Evolutionary conservation across 1,140 invertebrate species (phyloP), one percentile per base, ranked within the genome.

Genomic region (Drosophila jambulina): DNA sequence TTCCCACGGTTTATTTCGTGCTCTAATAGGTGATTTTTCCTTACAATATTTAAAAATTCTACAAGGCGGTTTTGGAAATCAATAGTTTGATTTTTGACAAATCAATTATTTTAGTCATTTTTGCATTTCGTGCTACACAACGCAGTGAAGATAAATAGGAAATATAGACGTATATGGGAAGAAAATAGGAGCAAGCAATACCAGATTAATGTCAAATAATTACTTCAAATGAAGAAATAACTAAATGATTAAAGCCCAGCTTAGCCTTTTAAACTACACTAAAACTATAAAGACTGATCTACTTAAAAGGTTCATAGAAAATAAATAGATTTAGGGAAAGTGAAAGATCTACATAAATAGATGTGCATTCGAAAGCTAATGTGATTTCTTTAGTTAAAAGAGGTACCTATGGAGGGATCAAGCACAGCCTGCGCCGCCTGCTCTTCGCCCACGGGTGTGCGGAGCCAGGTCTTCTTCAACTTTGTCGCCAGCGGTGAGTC

Each of bases 401-500:
- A 65, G 75, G 78, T 92, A 95, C 94, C 94, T 94, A 95, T 93
- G 92, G 94, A 94, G 76, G 94, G 94, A 92, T 95, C 94, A 91
- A 95, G 93, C 68, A 95, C 94, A 92, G 94, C 94, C 93, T 95
- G 94, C 81, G 94, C 94, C 64, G 94, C 94, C 91, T 95, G 94
- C 92, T 95, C 94, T 86, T 95, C 95, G 91, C 94, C 93, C 64
- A 95, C 93, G 78, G 95, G 95, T 92, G 95, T 95, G 92, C 95
- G 95, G 90, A 95, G 94, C 94, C 94, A 95, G 93, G 95, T 95
- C 94, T 95, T 95, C 93, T 95, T 95, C 92, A 95, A 93, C 93
- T 95, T 95, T 92, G 94, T 95, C 64, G 95, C 94, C 91, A 95
- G 93, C 84, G 95, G 94, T 80, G 95, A 95, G 60, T 93, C 92